Conservation (phyloP, 2,797 vertebrate species). For the Pristis pectinata region DNA sequence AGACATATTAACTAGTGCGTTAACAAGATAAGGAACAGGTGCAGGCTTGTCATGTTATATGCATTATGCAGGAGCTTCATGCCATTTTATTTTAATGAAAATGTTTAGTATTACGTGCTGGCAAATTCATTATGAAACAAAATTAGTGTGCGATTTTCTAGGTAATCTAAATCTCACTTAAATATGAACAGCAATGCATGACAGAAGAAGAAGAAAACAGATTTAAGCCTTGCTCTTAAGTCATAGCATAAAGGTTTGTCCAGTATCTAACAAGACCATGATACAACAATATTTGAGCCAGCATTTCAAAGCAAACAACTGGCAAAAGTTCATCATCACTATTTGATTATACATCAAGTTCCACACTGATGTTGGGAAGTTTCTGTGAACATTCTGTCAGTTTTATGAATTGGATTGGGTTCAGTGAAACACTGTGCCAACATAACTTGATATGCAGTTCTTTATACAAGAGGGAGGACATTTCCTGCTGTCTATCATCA, state of each 20-base stretch:
- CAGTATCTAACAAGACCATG: background rate
- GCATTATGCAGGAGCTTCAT: background rate
- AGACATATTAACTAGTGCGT: background rate
- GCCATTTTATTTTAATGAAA: conserved; percentile 31
- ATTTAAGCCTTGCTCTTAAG: background rate
- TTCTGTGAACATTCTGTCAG: background rate
- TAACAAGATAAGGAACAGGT: conserved; percentile 12
- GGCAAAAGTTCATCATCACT: background rate
- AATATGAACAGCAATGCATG: background rate
- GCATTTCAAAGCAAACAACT: background rate
- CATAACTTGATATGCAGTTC: background rate
- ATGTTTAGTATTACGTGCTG: background rate
- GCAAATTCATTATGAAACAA: background rate
- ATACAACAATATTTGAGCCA: background rate
- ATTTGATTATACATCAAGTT: background rate
- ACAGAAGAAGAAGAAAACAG: background rate
- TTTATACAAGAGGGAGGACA: background rate
- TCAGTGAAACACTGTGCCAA: background rate
- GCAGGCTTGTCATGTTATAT: conserved; percentile 15
- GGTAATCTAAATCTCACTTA: background rate
- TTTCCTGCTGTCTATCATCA: background rate
- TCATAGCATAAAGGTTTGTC: no score
- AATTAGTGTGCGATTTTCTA: background rate
- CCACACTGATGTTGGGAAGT: background rate
- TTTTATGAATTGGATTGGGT: background rate